Conservation (phyloP, 2,113 vertebrate genomes). For the Thamnophis sirtalis region DNA sequence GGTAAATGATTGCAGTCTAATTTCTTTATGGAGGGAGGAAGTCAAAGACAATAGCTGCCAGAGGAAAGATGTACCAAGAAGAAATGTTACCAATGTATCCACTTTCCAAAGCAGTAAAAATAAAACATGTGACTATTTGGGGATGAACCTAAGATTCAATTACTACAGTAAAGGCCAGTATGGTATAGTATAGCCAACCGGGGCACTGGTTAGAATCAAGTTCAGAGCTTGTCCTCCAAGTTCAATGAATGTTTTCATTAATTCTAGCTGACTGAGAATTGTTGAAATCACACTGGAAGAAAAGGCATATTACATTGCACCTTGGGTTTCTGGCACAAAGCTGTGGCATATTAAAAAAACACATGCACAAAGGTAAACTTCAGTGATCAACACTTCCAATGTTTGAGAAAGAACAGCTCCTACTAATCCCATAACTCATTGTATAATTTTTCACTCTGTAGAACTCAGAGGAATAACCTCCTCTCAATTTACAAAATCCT, state of each 20-base stretch:
- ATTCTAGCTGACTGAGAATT: background rate
- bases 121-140: background rate
- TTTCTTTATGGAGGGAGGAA: background rate
- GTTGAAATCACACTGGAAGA: background rate
- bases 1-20: background rate
- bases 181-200: background rate
- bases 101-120: background rate
- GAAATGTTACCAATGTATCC: background rate
- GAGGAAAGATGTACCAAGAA: background rate
- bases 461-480: background rate
- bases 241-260: background rate
- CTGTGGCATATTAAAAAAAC: background rate
- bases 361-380: background rate
- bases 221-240: background rate
- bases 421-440: background rate
- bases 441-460: background rate
- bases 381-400: background rate
- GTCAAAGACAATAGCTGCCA: background rate
- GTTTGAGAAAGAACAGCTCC: background rate
- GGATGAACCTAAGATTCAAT: background rate
- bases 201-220: background rate
- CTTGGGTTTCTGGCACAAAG: background rate
- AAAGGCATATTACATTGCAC: background rate
- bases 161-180: background rate
- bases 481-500: background rate